Base-by-base conservation (phyloP, 2,113 vertebrate species). In the Anoura caudifer region DNA sequence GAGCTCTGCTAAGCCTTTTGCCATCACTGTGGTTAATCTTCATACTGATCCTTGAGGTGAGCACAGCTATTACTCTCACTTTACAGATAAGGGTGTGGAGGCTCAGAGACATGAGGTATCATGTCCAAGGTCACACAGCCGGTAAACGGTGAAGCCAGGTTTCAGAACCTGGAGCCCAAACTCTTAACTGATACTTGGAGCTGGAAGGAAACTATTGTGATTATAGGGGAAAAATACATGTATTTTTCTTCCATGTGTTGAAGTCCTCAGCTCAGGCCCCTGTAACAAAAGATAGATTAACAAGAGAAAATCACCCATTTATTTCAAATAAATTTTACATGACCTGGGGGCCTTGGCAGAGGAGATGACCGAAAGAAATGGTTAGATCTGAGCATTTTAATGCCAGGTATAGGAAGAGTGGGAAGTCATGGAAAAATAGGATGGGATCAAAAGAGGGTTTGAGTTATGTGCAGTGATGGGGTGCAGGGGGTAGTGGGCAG, bases 1-100 rank as follows among this genome's bases (percentile, higher is more conserved):
- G n/a, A 4, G 0, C n/a, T 50, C 17, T 0, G 10, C 77, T 45
- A 2, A 63, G 79, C 20, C 63, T 63, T 47, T 15, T 3, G 16
- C 12, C 1, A 0, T 20, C 47, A 0, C 3, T 52, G 22, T 0
- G 0, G 31, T 24, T 28, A 2, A 33, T 36, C 43, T 72, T 86
- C 22, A 4, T 28, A 7, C 43, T 41, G 19, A 5, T 59, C 82
- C 41, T 2, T 0, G 15, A 19, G 31, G 16, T 0, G 13, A 31
- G 26, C 1, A 45, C 16, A 28, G 4, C 41, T 11, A 0, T 63
- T 7, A 7, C 19, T 59, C 63, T 38, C 31, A 19, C 24, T 79
- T 65, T 47, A 54, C 16, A 36, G 20, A 20, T 3, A 41, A 45
- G 28, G 33, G 10, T 59, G 56, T 26, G 56, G 56, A 26, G 56